Conservation (phyloP, 2,888 invertebrate species). For the Cenopis cana region DNA sequence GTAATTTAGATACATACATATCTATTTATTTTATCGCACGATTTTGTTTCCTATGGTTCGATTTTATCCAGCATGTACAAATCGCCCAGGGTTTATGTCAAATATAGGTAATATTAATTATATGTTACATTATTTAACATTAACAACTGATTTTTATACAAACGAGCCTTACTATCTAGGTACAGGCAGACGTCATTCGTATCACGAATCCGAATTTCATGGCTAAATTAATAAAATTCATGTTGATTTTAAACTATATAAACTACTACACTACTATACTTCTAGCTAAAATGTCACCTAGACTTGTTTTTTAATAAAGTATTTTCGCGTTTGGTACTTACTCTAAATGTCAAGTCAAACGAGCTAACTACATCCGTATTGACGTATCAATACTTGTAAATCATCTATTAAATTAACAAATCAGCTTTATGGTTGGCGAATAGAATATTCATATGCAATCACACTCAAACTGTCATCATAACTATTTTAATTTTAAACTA, state of each 20-base stretch:
- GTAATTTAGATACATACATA: neutral
- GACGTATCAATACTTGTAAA: slow-evolving; percentile 16
- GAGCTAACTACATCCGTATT: slow-evolving; percentile 1
- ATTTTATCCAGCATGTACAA: too few species aligned
- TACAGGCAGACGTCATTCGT: neutral
- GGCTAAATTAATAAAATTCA: neutral
- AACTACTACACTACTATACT: too few species aligned
- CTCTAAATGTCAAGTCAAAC: slow-evolving; percentile 7
- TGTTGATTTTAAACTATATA: neutral
- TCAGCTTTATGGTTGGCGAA: slow-evolving; percentile 1
- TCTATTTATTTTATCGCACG: neutral
- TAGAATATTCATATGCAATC: slow-evolving; percentile 26
- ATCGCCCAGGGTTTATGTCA: neutral
- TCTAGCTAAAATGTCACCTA: slow-evolving; percentile 11
- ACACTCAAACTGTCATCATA: slow-evolving; percentile 5
- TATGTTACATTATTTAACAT: neutral
- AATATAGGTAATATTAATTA: neutral
- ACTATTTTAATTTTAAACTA: slow-evolving; percentile 16
- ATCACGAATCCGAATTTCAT: neutral
- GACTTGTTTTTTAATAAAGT: slow-evolving; percentile 1
- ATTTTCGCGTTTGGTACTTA: neutral
- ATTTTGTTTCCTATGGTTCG: neutral
- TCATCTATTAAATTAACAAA: neutral
- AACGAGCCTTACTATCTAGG: neutral
- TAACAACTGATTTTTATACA: neutral